Percentiles rank a stretch among this genome's conserved stretches.
Conservation (phyloP, 2,888 invertebrate species). For the Drosophila helvetica region DNA sequence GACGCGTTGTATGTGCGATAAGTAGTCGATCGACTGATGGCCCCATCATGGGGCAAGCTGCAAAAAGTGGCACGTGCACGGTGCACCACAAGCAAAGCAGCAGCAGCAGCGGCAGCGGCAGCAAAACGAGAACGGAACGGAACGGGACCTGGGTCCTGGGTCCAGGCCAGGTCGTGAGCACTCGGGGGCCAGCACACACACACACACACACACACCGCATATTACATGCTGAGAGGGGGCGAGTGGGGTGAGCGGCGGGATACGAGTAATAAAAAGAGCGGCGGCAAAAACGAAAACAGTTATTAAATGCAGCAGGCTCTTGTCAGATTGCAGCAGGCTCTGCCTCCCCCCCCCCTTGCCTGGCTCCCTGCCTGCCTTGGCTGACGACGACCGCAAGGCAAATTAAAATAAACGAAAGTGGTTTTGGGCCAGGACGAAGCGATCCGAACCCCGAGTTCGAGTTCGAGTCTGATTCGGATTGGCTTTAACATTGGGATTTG, state of each 20-base stretch:
- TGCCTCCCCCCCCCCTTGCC: constrained; percentile 16
- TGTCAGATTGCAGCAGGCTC: constrained; percentile 75
- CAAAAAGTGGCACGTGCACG: constrained; percentile 74
- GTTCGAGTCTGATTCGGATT: constrained; percentile 16
- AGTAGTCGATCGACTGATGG: constrained; percentile 37
- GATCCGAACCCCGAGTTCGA: constrained; percentile 14
- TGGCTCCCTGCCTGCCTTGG: neutral
- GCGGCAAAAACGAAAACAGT: constrained; percentile 74
- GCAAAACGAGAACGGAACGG: constrained; percentile 10
- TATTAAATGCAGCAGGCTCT: constrained; percentile 76
- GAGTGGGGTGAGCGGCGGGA: constrained; percentile 10
- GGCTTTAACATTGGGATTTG: constrained; percentile 49
- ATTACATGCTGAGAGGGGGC: constrained; percentile 14
- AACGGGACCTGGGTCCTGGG: constrained; percentile 10
- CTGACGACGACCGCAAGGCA: constrained; percentile 65
- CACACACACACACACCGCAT: neutral
- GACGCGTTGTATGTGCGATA: constrained; percentile 67
- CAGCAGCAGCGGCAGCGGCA: constrained; percentile 11
- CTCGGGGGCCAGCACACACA: constrained; percentile 52
- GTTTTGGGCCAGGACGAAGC: constrained; percentile 70
- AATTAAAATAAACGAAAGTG: constrained; percentile 80
- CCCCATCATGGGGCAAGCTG: constrained; percentile 68
- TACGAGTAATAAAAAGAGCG: constrained; percentile 48
- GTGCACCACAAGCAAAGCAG: constrained; percentile 59
- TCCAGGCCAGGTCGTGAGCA: constrained; percentile 54